Evolutionary conservation across 1,140 invertebrate species (phyloP).

Genomic region (Spodoptera litura): DNA sequence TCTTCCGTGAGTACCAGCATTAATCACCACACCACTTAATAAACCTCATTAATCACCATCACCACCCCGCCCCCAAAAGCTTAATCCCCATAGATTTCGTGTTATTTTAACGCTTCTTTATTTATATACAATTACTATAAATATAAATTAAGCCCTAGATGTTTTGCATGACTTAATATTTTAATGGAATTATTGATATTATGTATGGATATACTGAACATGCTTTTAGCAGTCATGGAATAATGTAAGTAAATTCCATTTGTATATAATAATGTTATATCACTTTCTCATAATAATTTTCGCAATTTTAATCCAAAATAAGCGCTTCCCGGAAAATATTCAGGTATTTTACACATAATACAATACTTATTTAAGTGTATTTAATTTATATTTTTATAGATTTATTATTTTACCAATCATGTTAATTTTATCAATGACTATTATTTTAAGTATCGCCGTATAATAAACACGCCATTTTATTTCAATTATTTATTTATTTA

Average conservation of each 20-base stretch:
- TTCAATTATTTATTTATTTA: background rate
- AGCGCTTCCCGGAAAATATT: constrained; percentile 30
- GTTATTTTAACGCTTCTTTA: constrained; percentile 77
- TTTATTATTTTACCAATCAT: background rate
- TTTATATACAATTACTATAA: constrained; percentile 52
- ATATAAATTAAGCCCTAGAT: constrained; percentile 52
- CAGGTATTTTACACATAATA: constrained; percentile 20
- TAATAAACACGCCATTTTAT: background rate
- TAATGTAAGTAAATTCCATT: constrained; percentile 24
- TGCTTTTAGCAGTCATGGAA: constrained; percentile 33
- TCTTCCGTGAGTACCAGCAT: constrained; percentile 73
- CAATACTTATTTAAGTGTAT: background rate
- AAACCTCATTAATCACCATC: constrained; percentile 56
- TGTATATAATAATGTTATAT: background rate
- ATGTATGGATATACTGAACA: background rate
- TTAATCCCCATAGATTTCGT: constrained; percentile 77
- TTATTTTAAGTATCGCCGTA: background rate
- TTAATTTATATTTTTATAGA: background rate
- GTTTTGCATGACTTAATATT: constrained; percentile 62
- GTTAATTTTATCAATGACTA: background rate
- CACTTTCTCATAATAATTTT: constrained; percentile 34
- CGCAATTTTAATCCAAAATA: constrained; percentile 29
- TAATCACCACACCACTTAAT: constrained; percentile 50
- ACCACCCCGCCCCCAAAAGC: constrained; percentile 61
- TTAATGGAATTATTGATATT: constrained; percentile 20